Base-by-base conservation (phyloP, 2,888 invertebrate species). In the Dasypogon diadema region DNA sequence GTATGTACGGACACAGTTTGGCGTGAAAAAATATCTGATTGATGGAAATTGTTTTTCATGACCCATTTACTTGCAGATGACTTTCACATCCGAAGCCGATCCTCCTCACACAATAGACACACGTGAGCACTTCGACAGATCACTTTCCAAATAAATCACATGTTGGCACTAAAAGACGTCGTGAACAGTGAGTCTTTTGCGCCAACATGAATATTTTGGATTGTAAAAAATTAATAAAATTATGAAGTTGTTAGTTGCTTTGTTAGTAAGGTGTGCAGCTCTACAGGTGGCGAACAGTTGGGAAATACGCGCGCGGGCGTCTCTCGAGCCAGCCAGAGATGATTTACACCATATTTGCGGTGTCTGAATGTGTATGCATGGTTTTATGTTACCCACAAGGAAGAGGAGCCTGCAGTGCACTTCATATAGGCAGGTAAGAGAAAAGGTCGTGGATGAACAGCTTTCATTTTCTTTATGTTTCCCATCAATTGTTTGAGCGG, bases 241-340 rank as follows among this genome's bases (percentile, higher is more conserved):
- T 60, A 60, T 60, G 37, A 60, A 60, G 60, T 37, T 37, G 60
- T 60, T 60, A 60, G 37, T 26, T 60, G 37, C 37, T 60, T 60
- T 60, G 60, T 60, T 60, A 37, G 37, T 26, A 37, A 60, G 60
- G 22, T 37, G 37, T 12, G 18, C 60, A 34, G 24, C 60, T 60
- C 60, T 30, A 37, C 60, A 60, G 60, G 60, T 60, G 60, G 34
- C 60, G 21, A 60, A 37, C 60, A 60, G 37, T 60, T 37, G 37
- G 21, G 21, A 30, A 26, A 21, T 18, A 18, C 37, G 60, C 37
- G 60, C 37, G 60, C 60, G 37, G 60, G 60, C 37, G 60, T 42
- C 42, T 42, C 42, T 12, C 26, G 18, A 42, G 42, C 3, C n/a
- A 60, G 14, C 2, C 60, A 42, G 60, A 60, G 37, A 37, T 37